phyloP scores from a whole-genome alignment of 2,888 invertebrate genomes.

The Metallyticus violacea region DNA sequence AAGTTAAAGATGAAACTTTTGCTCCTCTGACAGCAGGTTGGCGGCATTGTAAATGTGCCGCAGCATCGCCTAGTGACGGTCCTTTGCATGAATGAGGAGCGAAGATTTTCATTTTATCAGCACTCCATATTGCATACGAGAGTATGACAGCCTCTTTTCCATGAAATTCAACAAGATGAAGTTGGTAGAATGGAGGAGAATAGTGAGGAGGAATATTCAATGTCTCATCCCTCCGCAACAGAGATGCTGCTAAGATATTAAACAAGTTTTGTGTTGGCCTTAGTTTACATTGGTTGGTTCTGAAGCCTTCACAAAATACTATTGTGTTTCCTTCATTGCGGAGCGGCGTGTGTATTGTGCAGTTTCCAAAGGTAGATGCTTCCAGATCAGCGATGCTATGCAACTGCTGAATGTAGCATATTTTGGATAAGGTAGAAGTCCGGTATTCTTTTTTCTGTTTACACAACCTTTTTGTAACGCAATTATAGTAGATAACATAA shows the following conservation, averaged over 20 bases:
- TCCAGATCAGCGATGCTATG: neutral
- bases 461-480: no score
- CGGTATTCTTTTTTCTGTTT: neutral
- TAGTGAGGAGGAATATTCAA: neutral
- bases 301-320: no score
- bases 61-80: neutral
- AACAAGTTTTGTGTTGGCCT: neutral
- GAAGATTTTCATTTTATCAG: neutral
- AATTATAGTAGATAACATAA: no score
- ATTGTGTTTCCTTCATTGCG: neutral
- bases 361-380: neutral
- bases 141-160: neutral
- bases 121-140: neutral
- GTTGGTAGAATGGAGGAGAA: neutral
- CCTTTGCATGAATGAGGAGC: neutral
- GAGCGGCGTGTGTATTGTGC: neutral
- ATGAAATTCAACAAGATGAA: neutral
- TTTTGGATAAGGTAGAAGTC: neutral
- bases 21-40: neutral
- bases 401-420: neutral
- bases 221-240: neutral
- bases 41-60: neutral
- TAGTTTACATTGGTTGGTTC: neutral
- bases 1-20: neutral
- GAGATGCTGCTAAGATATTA: neutral